Evolutionary conservation across 2,113 vertebrate species (phyloP), one percentile per base, ranked within the genome.

Genomic region (Elephas maximus): DNA sequence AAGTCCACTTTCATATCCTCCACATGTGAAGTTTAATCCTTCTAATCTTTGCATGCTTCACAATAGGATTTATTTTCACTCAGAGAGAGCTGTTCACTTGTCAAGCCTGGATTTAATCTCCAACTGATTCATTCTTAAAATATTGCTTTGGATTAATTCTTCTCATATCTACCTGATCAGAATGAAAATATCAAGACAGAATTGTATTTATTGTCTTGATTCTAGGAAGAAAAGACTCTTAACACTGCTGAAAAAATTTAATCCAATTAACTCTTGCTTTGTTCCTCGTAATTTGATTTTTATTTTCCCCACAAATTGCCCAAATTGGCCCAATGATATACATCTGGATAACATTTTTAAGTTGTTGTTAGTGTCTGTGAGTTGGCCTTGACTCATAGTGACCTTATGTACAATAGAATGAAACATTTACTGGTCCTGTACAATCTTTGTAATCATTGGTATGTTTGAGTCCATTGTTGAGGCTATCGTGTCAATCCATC

Each of bases 11-110:
- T 96, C 81, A 97, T 63, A 94, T 97, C 53, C 78, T 96, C 76
- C 93, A 90, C 74, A 44, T 74, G 67, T 92, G 93, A 97, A 24
- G 14, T 17, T 98, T 97, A 98, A 98, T 97, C 95, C 88, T 30
- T 69, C 8, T 97, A 98, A 98, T 98, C 87, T 92, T n/a, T n/a
- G 6, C 96, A 97, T 96, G 80, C 73, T 82, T 94, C 91, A 97
- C 37, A 98, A 80, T 95, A 79, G 37, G 65, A 74, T 84, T 94
- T 98, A 65, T 93, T 98, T 97, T 97, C 69, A 95, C 77, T 78
- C 84, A 93, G 92, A 76, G 95, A 74, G 48, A 95, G 33, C 88
- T 95, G 80, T 97, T 96, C 94, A 82, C 4, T 94, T 37, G 5
- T 94, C 45, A 97, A 88, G 89, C 87, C 77, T 92, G 82, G 57